Evolutionary conservation across 2,888 invertebrate genomes (phyloP).

Genomic region (Ceriagrion tenellum): DNA sequence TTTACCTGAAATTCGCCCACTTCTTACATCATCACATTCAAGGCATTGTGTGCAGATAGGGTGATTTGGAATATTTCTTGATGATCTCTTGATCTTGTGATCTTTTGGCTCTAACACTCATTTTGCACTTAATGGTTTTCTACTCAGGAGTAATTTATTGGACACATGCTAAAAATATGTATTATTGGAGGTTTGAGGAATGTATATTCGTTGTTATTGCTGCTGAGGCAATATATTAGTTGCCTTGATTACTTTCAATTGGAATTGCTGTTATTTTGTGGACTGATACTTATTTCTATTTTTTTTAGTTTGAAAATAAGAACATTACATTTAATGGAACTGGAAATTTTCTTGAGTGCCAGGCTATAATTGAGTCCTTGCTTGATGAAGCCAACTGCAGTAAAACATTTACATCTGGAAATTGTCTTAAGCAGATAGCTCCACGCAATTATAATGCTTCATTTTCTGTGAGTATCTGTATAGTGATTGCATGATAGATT

Average conservation of each 20-base stretch:
- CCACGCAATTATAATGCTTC: constrained; percentile 26
- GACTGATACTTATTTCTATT: background rate
- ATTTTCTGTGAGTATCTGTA: constrained; percentile 44
- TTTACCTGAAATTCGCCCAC: no score
- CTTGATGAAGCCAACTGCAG: constrained; percentile 71
- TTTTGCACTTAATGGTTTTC: no score
- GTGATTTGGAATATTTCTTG: no score
- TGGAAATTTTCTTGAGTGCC: constrained; percentile 72
- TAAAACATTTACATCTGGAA: constrained; percentile 69
- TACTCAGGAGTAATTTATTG: no score
- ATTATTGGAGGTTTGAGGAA: no score
- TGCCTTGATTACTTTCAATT: background rate
- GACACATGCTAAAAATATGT: no score
- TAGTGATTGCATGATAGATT: background rate
- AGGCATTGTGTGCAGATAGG: no score
- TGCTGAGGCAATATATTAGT: no score
- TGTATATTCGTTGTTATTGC: no score
- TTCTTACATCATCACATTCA: no score
- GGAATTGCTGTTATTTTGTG: background rate
- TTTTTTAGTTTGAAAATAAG: background rate
- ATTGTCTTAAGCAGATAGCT: constrained; percentile 72
- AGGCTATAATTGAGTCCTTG: constrained; percentile 70
- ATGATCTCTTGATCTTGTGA: no score
- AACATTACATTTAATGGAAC: constrained; percentile 71
- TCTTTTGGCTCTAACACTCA: no score